Base-by-base conservation (phyloP, 2,797 vertebrate species). In the Amniataba percoides region DNA sequence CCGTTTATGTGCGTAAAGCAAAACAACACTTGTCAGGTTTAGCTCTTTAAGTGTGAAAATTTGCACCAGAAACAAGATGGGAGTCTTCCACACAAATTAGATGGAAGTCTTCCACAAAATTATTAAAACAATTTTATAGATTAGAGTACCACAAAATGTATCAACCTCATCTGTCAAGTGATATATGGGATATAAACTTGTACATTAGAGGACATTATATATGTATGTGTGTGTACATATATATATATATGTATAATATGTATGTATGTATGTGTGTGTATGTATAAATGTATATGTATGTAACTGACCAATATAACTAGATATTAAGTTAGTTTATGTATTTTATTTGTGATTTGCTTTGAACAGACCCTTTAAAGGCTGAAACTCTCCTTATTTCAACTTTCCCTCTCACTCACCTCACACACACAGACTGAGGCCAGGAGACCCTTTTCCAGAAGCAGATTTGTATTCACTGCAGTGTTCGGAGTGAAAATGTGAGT, bases 391-490 rank as follows among this genome's bases (percentile, higher is more conserved):
- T 48, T 18, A 21, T 15, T 12, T 63, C 53, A 31, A 16, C 57
- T 51, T 27, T 40, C 34, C 6, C 39, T 40, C 18, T 51, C 36
- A 34, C 31, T 31, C 59, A 46, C n/a, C 14, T 2, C 27, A 36
- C 49, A 36, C 40, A 48, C 51, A 58, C 49, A 39, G 19, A 53
- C 16, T 18, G 34, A 69, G 42, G 42, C 42, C 14, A 42, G 27
- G 19, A 42, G 18, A 49, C 25, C 21, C 39, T 55, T 21, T 49
- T 27, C 18, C 1, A 43, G 14, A 43, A 40, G 11, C 42, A 59
- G 52, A 59, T 66, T 69, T 74, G 14, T 69, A 42, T 77, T 71
- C 70, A 34, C 51, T 31, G 60, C 31, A 12, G n/a, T 19, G 9
- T 27, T 55, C 19, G 27, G 25, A 61, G 42, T 10, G 39, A 7